These are phyloP conservation scores for Portevinia maculata DNA, from an alignment of 2,888 invertebrate genomes.

Conservation along the genomic window DNA sequence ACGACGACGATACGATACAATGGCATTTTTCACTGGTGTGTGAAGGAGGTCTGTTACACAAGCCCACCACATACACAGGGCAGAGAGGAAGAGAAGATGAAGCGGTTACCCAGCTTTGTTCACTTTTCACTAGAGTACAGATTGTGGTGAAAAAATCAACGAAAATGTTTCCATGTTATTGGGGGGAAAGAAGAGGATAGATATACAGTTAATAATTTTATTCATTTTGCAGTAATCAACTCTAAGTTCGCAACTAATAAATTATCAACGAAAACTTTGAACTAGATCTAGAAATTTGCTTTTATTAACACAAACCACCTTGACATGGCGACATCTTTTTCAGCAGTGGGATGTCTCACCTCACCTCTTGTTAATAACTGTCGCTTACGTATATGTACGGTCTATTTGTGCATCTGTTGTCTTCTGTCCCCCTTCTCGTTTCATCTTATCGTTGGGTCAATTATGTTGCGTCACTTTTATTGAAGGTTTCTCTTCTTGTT, in stretches of 20 bases:
- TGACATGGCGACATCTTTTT: too few species aligned
- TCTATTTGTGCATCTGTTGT: too few species aligned
- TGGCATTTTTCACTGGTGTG: constrained; percentile 54
- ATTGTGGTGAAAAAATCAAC: constrained; percentile 34
- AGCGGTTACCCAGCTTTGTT: neutral
- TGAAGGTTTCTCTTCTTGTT: constrained; percentile 50
- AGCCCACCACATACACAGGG: constrained; percentile 29
- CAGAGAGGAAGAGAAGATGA: constrained; percentile 64
- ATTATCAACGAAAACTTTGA: too few species aligned
- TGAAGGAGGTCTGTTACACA: constrained; percentile 62
- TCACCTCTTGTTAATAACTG: neutral
- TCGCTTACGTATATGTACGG: too few species aligned
- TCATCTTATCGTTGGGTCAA: constrained; percentile 38
- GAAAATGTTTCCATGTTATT: constrained; percentile 11
- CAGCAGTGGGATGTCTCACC: neutral
- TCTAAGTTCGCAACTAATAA: too few species aligned
- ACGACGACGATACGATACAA: constrained; percentile 38
- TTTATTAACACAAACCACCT: too few species aligned
- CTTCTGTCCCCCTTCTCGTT: constrained; percentile 44
- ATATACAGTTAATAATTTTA: constrained; percentile 5
- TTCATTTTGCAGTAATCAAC: too few species aligned
- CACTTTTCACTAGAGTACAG: neutral
- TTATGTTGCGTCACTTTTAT: constrained; percentile 60
- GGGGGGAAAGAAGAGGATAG: constrained; percentile 31
- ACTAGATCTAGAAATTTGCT: too few species aligned